phyloP scores from a whole-genome alignment of 2,888 invertebrate genomes.

The Thymelicus lineola region DNA sequence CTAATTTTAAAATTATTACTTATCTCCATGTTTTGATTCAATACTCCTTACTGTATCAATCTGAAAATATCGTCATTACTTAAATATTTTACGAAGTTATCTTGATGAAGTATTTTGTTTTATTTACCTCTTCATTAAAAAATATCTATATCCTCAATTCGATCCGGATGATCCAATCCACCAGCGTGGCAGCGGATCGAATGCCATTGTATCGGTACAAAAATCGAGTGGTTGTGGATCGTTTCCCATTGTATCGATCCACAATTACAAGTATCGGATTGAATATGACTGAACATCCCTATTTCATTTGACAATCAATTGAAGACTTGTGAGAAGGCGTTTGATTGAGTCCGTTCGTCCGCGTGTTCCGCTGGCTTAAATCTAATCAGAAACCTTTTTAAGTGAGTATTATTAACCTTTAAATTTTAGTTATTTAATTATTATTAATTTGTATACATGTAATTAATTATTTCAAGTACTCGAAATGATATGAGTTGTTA shows the following conservation, averaged over 20 bases:
- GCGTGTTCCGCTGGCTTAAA: conserved; percentile 65
- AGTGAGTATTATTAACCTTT: conserved; percentile 53
- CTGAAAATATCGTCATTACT: no score
- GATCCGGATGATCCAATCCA: no score
- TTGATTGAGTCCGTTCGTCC: conserved; percentile 49
- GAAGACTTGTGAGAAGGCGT: conserved; percentile 20
- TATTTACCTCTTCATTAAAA: no score
- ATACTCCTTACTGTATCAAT: no score
- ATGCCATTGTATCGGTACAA: no score
- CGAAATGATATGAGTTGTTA: conserved; percentile 4
- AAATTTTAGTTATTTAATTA: not conserved
- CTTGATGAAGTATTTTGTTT: no score
- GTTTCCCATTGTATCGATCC: not conserved
- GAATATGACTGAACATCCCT: not conserved
- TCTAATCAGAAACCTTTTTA: conserved; percentile 50
- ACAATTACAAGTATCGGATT: conserved; percentile 4
- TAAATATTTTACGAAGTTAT: no score
- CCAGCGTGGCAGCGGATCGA: no score
- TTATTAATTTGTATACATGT: not conserved
- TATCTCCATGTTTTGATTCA: no score
- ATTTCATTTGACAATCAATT: conserved; percentile 13
- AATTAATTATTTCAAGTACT: not conserved
- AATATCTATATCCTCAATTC: no score
- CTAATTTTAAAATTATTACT: no score
- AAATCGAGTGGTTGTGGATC: no score